These are phyloP conservation scores for Petrocephalus microphthalmus DNA, from an alignment of 2,113 vertebrate species.

Conservation along the genomic window DNA sequence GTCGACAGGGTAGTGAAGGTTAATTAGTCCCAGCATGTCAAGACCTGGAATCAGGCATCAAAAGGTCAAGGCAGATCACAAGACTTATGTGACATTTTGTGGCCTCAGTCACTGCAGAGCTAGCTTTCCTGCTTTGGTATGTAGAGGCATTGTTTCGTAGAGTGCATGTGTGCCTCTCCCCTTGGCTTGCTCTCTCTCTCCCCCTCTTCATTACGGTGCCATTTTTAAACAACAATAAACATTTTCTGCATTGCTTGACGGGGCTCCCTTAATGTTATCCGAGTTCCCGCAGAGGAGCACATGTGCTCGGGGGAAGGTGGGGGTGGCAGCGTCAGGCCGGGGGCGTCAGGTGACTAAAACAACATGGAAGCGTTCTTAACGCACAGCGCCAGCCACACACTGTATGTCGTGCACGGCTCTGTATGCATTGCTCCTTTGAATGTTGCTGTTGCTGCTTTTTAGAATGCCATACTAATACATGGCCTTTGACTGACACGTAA, in stretches of 20 bases:
- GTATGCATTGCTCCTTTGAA: neutral
- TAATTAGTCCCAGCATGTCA: neutral
- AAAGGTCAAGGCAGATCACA: neutral
- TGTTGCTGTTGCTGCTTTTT: neutral
- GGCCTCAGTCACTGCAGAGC: neutral
- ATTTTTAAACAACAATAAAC: neutral
- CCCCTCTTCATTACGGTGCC: neutral
- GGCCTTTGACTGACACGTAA: neutral
- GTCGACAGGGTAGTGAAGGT: neutral
- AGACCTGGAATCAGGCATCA: neutral
- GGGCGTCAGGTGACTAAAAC: constrained; percentile 8
- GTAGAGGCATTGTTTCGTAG: neutral
- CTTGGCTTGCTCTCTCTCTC: neutral
- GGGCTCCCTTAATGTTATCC: neutral
- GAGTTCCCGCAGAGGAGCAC: neutral
- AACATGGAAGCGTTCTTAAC: neutral
- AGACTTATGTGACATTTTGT: neutral
- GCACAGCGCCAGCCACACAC: neutral
- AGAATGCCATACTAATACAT: neutral
- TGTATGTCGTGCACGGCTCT: too few relatives aligned
- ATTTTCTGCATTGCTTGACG: neutral
- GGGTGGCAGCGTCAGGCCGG: neutral
- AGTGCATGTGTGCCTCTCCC: neutral
- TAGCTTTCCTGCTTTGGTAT: neutral
- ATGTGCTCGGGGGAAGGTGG: neutral